These are phyloP conservation scores for Phymorhynchus buccinoides DNA, from an alignment of 1,140 invertebrate genomes.

Conservation along the genomic window DNA sequence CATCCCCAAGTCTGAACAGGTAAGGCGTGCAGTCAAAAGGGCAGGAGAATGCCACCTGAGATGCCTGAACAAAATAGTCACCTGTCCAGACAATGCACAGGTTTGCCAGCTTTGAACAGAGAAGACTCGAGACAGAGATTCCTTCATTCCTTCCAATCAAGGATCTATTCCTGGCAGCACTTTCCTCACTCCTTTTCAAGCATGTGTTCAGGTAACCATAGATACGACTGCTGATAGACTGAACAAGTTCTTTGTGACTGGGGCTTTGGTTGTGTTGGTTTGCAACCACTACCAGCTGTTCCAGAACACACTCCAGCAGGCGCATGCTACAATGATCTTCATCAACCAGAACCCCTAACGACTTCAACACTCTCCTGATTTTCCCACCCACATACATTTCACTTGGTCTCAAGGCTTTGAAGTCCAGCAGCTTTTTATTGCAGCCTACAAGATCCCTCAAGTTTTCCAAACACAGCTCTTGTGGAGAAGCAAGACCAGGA, in stretches of 20 bases:
- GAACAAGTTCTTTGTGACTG: background rate
- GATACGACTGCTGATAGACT: background rate
- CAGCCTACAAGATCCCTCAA: constrained; percentile 29
- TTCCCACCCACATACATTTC: background rate
- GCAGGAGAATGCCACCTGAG: constrained; percentile 42
- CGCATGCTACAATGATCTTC: background rate
- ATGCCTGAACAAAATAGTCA: constrained; percentile 39
- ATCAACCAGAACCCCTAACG: background rate
- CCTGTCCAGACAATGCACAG: constrained; percentile 35
- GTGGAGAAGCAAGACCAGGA: background rate
- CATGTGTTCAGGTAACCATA: constrained; percentile 12
- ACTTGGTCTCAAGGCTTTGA: background rate
- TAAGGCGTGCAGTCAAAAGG: constrained; percentile 46
- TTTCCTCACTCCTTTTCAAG: background rate
- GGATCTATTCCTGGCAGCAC: background rate
- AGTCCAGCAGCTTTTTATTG: constrained; percentile 30
- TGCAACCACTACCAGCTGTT: background rate
- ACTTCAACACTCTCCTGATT: background rate
- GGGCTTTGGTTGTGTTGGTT: background rate
- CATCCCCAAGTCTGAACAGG: constrained; percentile 43
- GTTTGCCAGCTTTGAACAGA: background rate
- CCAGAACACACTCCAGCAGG: background rate
- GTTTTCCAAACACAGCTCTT: constrained; percentile 8
- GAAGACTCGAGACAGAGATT: background rate
- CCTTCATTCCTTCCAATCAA: background rate